Percentiles rank a stretch among this genome's conserved stretches.
These are phyloP conservation scores for Sphenopsis melanotis DNA, from an alignment of 2,797 vertebrate species.

Conservation along the genomic window DNA sequence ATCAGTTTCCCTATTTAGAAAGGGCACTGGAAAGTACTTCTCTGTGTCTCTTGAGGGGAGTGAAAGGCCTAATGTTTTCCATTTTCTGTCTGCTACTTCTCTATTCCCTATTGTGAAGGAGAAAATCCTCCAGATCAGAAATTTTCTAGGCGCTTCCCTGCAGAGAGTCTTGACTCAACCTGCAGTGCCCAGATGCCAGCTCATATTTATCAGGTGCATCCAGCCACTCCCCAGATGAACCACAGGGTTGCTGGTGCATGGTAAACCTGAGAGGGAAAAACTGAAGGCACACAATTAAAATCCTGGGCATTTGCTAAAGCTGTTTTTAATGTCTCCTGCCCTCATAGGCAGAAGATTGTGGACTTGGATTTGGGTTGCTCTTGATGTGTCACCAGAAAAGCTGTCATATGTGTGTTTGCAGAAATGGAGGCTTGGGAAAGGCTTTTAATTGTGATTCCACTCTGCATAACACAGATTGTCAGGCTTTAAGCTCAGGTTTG, in stretches of 20 bases:
- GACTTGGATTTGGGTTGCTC: constrained; percentile 29
- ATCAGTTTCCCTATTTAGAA: neutral
- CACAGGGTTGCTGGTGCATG: neutral
- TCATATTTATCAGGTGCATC: constrained; percentile 32
- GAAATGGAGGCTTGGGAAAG: neutral
- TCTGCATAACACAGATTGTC: constrained; percentile 33
- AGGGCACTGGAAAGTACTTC: neutral
- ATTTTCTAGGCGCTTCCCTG: neutral
- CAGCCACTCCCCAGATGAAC: neutral
- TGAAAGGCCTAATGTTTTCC: neutral
- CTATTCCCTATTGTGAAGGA: neutral
- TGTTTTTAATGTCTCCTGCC: neutral
- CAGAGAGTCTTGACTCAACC: constrained; percentile 23
- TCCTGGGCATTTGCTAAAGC: neutral
- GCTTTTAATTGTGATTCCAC: neutral
- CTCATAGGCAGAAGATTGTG: neutral
- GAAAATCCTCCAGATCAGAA: constrained; percentile 32
- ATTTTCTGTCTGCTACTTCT: neutral
- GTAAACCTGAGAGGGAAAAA: neutral
- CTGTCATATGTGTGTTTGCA: neutral
- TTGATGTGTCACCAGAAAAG: neutral
- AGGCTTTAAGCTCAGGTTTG: constrained; percentile 39
- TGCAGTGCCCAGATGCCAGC: constrained; percentile 40
- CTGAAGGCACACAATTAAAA: neutral
- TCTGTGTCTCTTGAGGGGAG: neutral